phyloP scores from a whole-genome alignment of 2,797 vertebrate genomes.

The Buphagus erythrorhynchus region DNA sequence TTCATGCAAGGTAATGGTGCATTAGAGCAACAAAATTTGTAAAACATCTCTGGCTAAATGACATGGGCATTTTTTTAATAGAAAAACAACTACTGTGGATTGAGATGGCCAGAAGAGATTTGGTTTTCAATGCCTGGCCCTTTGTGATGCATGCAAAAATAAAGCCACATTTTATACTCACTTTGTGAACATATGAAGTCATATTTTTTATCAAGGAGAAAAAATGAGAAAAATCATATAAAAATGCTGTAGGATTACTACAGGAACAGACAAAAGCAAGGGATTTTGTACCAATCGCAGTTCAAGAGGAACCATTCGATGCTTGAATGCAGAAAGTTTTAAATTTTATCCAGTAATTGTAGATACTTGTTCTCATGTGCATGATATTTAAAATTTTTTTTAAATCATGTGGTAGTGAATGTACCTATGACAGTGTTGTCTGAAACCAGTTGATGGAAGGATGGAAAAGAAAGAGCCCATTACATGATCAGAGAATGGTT shows the following conservation, averaged over 20 bases:
- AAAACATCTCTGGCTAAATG: background rate
- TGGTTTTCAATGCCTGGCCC: background rate
- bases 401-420: background rate
- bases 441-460: background rate
- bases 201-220: background rate
- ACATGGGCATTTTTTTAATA: background rate
- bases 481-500: background rate
- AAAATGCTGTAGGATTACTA: constrained; percentile 10
- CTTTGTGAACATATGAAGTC: background rate
- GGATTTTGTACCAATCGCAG: constrained; percentile 12
- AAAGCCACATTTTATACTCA: background rate
- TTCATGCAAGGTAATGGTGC: background rate
- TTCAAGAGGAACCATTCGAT: background rate
- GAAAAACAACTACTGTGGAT: constrained; percentile 21
- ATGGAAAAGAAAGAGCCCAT: background rate
- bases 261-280: background rate
- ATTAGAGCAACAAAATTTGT: background rate
- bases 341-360: background rate
- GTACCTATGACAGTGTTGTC: background rate
- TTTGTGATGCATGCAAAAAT: background rate
- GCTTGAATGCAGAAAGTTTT: constrained; percentile 15
- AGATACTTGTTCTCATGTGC: background rate
- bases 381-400: background rate
- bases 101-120: background rate
- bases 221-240: background rate